These are phyloP conservation scores for Coelopa frigida DNA, from an alignment of 1,140 invertebrate genomes.

Conservation along the genomic window DNA sequence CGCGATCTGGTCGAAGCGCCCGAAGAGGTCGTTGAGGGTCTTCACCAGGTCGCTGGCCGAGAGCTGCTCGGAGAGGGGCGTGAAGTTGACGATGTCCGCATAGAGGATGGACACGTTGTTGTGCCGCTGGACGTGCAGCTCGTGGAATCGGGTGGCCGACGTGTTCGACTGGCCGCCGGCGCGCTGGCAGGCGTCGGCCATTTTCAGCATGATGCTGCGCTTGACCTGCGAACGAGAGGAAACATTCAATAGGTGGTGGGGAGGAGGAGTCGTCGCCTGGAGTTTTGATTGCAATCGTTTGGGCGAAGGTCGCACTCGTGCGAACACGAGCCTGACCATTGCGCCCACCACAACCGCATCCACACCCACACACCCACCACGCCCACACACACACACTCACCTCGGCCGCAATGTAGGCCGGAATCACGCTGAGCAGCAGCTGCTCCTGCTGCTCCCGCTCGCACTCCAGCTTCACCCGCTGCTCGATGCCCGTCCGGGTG, in stretches of 20 bases:
- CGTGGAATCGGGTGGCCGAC: slow-evolving; percentile 86
- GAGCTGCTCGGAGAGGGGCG: slow-evolving; percentile 83
- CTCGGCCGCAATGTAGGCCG: slow-evolving; percentile 86
- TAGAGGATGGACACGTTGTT: slow-evolving; percentile 97
- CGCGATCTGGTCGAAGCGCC: slow-evolving; percentile 93
- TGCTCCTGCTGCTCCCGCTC: slow-evolving; percentile 89
- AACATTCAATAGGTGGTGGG: no score
- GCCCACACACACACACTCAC: slow-evolving; percentile 53
- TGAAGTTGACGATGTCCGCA: slow-evolving; percentile 98
- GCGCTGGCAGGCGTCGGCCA: slow-evolving; percentile 80
- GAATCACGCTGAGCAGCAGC: slow-evolving; percentile 83
- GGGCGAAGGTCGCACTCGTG: neutral
- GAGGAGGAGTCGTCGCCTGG: no score
- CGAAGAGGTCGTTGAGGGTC: slow-evolving; percentile 93
- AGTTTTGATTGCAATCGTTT: neutral
- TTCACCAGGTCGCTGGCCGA: slow-evolving; percentile 91
- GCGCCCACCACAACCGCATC: no score
- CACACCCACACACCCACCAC: no score
- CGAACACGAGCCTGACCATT: no score
- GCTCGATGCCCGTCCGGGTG: slow-evolving; percentile 83
- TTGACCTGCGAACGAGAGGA: slow-evolving; percentile 63
- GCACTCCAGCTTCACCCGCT: slow-evolving; percentile 84
- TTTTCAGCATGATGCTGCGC: slow-evolving; percentile 86
- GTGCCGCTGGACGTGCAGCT: slow-evolving; percentile 95
- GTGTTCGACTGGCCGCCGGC: slow-evolving; percentile 57